These are phyloP conservation scores for Periphyllus acericola DNA, from an alignment of 2,888 invertebrate species.

Conservation along the genomic window DNA sequence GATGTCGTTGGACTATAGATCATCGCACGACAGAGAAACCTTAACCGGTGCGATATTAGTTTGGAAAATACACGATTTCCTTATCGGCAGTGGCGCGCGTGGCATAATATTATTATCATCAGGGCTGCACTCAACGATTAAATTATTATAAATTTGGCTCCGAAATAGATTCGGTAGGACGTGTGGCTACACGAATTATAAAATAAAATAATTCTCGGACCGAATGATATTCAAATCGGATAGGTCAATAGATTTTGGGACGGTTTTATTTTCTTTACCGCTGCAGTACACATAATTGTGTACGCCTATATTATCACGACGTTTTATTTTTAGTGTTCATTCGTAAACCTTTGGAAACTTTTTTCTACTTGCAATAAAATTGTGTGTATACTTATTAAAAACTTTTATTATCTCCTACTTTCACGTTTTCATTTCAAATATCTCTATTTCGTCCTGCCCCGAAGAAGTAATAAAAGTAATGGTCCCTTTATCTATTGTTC, in stretches of 20 bases:
- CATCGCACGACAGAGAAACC: too few relatives aligned
- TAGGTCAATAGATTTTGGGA: too few relatives aligned
- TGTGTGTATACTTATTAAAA: slow-evolving; percentile 35
- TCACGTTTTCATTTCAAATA: slow-evolving; percentile 48
- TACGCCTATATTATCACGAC: not conserved
- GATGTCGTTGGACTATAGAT: too few relatives aligned
- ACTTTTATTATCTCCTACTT: slow-evolving; percentile 52
- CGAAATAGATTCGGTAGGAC: too few relatives aligned
- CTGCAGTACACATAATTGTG: too few relatives aligned
- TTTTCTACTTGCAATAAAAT: slow-evolving; percentile 18
- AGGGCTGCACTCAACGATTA: too few relatives aligned
- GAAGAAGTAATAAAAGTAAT: slow-evolving; percentile 53
- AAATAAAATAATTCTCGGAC: too few relatives aligned
- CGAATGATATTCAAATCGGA: too few relatives aligned
- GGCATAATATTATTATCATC: too few relatives aligned
- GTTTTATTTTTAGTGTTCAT: not conserved
- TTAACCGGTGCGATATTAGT: not conserved
- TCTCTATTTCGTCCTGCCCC: slow-evolving; percentile 29
- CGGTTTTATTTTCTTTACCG: not conserved
- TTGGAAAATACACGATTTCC: not conserved
- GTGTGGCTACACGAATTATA: too few relatives aligned
- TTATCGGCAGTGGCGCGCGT: too few relatives aligned
- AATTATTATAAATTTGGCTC: too few relatives aligned
- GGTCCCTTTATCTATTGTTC: slow-evolving; percentile 45
- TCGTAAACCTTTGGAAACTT: not conserved